These are phyloP conservation scores for Mantis religiosa DNA, from an alignment of 2,888 invertebrate genomes.

Conservation along the genomic window DNA sequence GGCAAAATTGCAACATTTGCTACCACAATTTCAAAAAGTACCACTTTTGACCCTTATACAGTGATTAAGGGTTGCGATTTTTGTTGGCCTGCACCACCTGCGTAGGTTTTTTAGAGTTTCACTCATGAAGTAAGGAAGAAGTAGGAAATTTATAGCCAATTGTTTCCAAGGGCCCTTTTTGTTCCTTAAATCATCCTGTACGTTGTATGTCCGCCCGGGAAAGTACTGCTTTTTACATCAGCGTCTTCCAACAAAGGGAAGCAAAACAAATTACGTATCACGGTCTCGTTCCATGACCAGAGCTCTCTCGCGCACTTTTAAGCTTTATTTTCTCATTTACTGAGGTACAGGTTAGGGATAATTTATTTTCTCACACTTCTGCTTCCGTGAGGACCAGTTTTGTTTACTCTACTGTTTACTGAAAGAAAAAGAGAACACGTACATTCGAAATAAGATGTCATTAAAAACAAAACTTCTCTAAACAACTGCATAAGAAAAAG, in stretches of 20 bases:
- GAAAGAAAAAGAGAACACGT: no score
- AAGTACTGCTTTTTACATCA: background rate
- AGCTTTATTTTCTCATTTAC: background rate
- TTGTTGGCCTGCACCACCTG: background rate
- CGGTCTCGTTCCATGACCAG: background rate
- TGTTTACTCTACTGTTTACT: no score
- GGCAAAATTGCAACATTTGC: background rate
- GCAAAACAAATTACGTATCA: background rate
- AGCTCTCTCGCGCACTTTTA: background rate
- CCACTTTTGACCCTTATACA: background rate
- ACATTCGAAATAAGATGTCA: no score
- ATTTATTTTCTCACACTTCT: background rate
- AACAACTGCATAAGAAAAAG: no score
- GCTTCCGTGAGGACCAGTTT: no score
- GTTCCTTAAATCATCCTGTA: background rate
- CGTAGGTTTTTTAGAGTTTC: background rate
- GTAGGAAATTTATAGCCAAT: background rate
- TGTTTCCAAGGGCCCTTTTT: background rate
- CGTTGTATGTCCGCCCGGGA: background rate
- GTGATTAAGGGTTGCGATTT: background rate
- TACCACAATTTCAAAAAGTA: background rate
- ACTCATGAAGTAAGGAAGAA: background rate
- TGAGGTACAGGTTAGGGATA: background rate
- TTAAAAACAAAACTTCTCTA: no score
- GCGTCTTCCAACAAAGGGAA: background rate